A percentile compares a stretch with the other conserved stretches of the same genome.
Evolutionary conservation across 2,888 invertebrate species (phyloP).

Genomic region (Cheiracanthium punctorium): DNA sequence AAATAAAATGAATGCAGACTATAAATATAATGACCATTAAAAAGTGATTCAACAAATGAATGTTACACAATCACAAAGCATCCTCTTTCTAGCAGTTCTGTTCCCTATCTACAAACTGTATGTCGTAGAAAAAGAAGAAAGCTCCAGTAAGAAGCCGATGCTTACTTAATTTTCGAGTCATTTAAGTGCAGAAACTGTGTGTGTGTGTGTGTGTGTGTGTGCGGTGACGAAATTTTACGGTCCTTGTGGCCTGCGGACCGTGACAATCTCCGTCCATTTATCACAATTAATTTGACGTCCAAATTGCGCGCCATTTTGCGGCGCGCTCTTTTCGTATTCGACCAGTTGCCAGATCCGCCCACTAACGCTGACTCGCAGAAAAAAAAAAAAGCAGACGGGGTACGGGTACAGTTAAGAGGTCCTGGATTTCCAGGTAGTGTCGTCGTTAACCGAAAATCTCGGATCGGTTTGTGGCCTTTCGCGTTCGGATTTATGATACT

Average conservation of each 20-base stretch:
- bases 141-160: constrained; percentile 17
- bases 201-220: too few relatives aligned
- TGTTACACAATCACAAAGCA: background rate
- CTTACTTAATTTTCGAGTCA: constrained; percentile 62
- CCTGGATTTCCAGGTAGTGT: constrained; percentile 55
- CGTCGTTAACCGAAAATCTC: constrained; percentile 37
- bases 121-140: background rate
- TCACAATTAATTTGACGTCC: constrained; percentile 69
- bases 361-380: constrained; percentile 28
- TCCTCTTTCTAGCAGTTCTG: too few relatives aligned
- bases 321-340: constrained; percentile 49
- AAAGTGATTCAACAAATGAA: background rate
- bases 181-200: constrained; percentile 28
- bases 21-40: too few relatives aligned
- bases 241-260: constrained; percentile 42
- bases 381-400: constrained; percentile 17
- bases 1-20: too few relatives aligned
- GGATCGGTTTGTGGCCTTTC: constrained; percentile 33
- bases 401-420: constrained; percentile 54
- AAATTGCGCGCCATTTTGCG: constrained; percentile 68
- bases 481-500: constrained; percentile 50
- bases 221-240: constrained; percentile 69
- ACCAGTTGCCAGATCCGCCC: constrained; percentile 47
- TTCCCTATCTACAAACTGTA: background rate
- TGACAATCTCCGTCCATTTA: constrained; percentile 62